Evolutionary conservation across 2,888 invertebrate species (phyloP).

Genomic region (Lycocerus yunnanus): DNA sequence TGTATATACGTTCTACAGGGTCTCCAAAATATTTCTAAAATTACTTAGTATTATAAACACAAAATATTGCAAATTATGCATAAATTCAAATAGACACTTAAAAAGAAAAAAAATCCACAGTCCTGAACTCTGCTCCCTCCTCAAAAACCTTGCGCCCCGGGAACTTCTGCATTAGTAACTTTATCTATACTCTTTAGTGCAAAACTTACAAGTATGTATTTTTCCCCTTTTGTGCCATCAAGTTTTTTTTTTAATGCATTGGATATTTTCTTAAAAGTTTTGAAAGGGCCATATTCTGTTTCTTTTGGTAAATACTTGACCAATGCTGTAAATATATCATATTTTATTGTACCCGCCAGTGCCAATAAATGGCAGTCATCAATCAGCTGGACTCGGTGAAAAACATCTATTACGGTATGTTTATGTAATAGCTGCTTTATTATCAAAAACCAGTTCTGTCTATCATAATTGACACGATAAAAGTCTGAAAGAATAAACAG

Average conservation of each 20-base stretch:
- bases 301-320: conserved; percentile 63
- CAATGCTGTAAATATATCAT: conserved; percentile 61
- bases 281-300: conserved; percentile 66
- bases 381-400: conserved; percentile 75
- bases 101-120: too few relatives aligned
- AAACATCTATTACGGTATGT: conserved; percentile 58
- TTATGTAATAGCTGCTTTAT: conserved; percentile 56
- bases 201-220: neutral
- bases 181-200: too few relatives aligned
- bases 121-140: too few relatives aligned
- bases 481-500: conserved; percentile 58
- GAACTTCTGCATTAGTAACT: too few relatives aligned
- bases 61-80: too few relatives aligned
- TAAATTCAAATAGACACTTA: too few relatives aligned
- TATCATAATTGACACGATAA: conserved; percentile 75
- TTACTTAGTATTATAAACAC: too few relatives aligned
- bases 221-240: neutral
- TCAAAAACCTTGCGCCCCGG: too few relatives aligned
- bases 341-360: conserved; percentile 61
- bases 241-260: neutral
- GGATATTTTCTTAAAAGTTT: neutral
- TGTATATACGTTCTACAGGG: neutral
- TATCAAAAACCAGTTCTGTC: conserved; percentile 66
- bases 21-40: neutral
- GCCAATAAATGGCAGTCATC: conserved; percentile 75